Evolutionary conservation across 1,140 invertebrate genomes (phyloP).

Genomic region (Calephelis virginiensis): DNA sequence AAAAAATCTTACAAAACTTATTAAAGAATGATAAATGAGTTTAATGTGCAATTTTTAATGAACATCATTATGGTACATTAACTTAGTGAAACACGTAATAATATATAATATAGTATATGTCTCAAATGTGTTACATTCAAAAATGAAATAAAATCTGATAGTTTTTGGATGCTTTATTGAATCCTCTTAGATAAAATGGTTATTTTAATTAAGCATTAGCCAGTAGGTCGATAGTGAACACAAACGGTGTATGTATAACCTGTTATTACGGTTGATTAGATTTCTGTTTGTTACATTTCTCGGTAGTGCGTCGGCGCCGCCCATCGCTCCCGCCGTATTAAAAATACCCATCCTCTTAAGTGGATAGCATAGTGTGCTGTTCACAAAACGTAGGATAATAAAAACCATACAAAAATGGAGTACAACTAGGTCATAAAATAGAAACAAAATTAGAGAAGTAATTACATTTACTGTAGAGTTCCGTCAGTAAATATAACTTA

Average conservation of each 20-base stretch:
- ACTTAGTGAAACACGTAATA: no score
- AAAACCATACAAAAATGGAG: not conserved
- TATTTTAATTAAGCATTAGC: constrained; percentile 71
- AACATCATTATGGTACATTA: no score
- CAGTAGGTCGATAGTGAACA: constrained; percentile 63
- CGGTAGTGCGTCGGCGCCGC: constrained; percentile 71
- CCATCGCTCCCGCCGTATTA: constrained; percentile 75
- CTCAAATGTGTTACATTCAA: not conserved
- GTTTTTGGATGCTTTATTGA: constrained; percentile 6
- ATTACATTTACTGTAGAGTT: no score
- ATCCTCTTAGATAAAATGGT: constrained; percentile 24
- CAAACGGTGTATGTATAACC: constrained; percentile 71
- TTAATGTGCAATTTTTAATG: no score
- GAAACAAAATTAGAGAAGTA: no score
- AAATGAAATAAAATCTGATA: not conserved
- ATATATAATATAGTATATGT: no score
- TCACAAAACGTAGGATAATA: not conserved
- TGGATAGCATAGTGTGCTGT: not conserved
- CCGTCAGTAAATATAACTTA: no score
- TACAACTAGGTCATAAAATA: no score
- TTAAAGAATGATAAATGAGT: no score
- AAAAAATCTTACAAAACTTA: no score
- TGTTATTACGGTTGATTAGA: constrained; percentile 78
- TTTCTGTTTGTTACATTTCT: constrained; percentile 77
- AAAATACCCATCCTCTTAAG: constrained; percentile 42